A percentile compares a stretch with the other conserved stretches of the same genome.
phyloP scores from a whole-genome alignment of 2,888 invertebrate genomes.

The Aradus depressus region DNA sequence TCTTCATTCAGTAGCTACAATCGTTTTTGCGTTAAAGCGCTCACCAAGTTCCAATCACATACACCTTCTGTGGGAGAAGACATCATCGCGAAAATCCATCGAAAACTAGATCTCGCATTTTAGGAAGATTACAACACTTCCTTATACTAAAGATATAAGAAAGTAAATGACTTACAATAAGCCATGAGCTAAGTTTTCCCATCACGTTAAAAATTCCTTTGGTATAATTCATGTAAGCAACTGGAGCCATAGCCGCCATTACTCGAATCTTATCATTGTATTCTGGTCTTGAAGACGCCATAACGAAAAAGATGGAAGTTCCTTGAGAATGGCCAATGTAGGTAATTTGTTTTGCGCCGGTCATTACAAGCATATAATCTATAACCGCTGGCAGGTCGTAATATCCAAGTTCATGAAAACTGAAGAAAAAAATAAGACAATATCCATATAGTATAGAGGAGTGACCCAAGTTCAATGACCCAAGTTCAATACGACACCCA shows the following conservation, averaged over 20 bases:
- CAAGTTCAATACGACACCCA: no score
- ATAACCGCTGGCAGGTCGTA: conserved; percentile 79
- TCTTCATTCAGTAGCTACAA: no score
- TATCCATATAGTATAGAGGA: no score
- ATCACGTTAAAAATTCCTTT: conserved; percentile 43
- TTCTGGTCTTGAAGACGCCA: conserved; percentile 55
- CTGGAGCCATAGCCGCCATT: conserved; percentile 46
- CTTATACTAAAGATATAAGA: no score
- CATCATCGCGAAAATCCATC: no score
- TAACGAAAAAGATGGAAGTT: conserved; percentile 60
- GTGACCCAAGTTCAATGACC: no score
- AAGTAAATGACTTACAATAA: conserved; percentile 1
- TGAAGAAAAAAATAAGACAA: conserved; percentile 37
- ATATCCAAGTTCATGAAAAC: conserved; percentile 80
- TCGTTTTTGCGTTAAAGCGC: no score
- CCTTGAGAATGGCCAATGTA: conserved; percentile 92
- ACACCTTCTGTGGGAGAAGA: no score
- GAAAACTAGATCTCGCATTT: no score
- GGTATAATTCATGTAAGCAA: conserved; percentile 54
- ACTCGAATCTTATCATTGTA: conserved; percentile 55
- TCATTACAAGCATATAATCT: conserved; percentile 50
- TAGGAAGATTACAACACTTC: no score
- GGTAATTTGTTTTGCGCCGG: conserved; percentile 44
- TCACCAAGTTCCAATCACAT: no score
- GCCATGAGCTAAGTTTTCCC: not conserved